Evolutionary conservation across 1,140 invertebrate species (phyloP), one percentile per base, ranked within the genome.

Genomic region (Hylaeus volcanicus): DNA sequence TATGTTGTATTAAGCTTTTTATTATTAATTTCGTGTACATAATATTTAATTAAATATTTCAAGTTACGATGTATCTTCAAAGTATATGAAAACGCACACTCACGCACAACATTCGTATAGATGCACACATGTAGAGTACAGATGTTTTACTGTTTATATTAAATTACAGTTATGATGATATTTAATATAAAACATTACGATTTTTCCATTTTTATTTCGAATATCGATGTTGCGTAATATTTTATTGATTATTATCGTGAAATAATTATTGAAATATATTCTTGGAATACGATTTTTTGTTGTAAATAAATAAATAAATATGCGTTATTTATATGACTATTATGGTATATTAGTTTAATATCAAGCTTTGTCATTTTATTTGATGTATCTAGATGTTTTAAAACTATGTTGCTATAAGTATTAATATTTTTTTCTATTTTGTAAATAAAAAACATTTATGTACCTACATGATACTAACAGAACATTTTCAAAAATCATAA

Each of bases 21-120:
- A 51, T 2, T 39, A 39, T 61, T 2, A 61, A 39, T 51, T 60
- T 53, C 26, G 15, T 39, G 3, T 37, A n/a, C 4, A 43, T 43
- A 77, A 45, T 51, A 73, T 37, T 68, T 11, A 51, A 37, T 53
- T 77, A 14, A 55, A 61, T 72, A 37, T 61, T 73, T 61, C 41
- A 72, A 72, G 11, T 8, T 66, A 15, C 6, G 9, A 66, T 8
- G 51, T 68, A 12, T 26, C 43, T 12, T 15, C 43, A 11, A 39
- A 61, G 1, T 39, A 61, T 39, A 39, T 61, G 60, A 6, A 48
- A 8, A 5, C 45, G 2, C 45, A 8, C 45, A 48, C 45, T 5
- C 45, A 8, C 45, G 15, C 55, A 15, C 51, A 60, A 5, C 45
- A 48, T 5, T 6, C 45, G 45, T 56, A 11, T 26, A 0, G 26